These are phyloP conservation scores for Peromyscus maniculatus DNA, from an alignment of 2,113 vertebrate species.

Conservation along the genomic window DNA sequence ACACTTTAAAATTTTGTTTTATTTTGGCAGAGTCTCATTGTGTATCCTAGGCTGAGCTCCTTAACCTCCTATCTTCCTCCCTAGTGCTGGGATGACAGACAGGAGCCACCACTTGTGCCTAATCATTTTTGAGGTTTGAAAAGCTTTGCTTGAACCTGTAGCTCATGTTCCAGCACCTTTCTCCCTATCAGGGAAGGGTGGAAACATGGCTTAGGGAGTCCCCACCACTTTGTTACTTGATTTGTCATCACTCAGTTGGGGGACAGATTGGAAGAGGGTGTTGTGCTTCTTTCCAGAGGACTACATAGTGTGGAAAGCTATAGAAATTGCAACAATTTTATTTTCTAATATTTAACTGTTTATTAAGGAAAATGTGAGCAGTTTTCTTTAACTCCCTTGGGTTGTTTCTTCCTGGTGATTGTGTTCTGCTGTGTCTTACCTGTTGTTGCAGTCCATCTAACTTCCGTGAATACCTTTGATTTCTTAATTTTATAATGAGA, in stretches of 20 bases:
- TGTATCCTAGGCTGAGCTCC: background rate
- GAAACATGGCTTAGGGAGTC: background rate
- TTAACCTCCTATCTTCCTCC: background rate
- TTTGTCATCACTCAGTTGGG: background rate
- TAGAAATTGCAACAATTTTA: conserved; percentile 5
- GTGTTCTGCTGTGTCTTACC: background rate
- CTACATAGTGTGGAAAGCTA: background rate
- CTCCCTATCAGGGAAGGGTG: background rate
- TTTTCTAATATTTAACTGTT: background rate
- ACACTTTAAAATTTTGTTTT: background rate
- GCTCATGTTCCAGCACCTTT: background rate
- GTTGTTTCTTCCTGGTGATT: background rate
- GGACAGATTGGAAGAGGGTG: too few species aligned
- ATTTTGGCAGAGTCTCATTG: background rate
- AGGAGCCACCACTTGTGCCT: background rate
- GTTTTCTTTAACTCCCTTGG: background rate
- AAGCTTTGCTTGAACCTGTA: background rate
- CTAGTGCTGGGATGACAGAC: background rate
- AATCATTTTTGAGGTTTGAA: background rate
- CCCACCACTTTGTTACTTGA: background rate
- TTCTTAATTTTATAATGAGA: background rate
- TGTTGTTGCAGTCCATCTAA: background rate
- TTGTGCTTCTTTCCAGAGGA: background rate
- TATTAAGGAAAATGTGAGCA: background rate
- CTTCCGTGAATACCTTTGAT: background rate